Base-by-base conservation (phyloP, 2,113 vertebrate genomes). In the Genyomyrus donnyi region DNA sequence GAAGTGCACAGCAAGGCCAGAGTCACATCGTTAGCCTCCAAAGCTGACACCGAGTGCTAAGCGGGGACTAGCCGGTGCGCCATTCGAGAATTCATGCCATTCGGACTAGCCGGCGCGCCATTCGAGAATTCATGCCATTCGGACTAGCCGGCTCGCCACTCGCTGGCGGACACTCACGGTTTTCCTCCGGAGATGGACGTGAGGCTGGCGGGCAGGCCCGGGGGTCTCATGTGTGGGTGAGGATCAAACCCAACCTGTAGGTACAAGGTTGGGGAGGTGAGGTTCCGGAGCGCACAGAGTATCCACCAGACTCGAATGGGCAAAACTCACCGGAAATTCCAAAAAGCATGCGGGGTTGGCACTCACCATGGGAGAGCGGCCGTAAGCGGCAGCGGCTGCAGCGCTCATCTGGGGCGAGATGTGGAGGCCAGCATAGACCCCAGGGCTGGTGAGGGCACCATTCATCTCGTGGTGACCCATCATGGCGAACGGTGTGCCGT, bases 381-480 rank as follows among this genome's bases (percentile, higher is more conserved):
- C 97, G 0, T 98, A 99, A 85, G 97, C 97, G 0, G 97, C 97
- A 0, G 97, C 97, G 0, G 98, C 97, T 0, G 97, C 98, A 0
- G 96, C 98, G 0, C 97, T 98, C 97, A 99, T 99, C 95, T 98
- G 98, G 0, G 98, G 97, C 0, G 98, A 98, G 92, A 99, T 97
- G 93, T 98, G 98, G 2, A 99, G 97, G 66, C 98, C 94, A 0
- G 98, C 96, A 0, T 99, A 99, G 91, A 97, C 97, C 0, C 97
- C 96, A 0, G 98, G 97, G 93, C 97, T 98, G 91, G 96, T 97
- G 88, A 99, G 96, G 0, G 98, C 97, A 8, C 98, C 98, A 3
- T 99, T 99, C 97, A 99, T 98, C 91, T 99, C 98, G 0, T 97
- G 98, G 92, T 98, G 98, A 80, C 98, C 96, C 97, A 99, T 98